These are phyloP conservation scores for Drosophila athabasca DNA, from an alignment of 1,140 invertebrate species.

Conservation along the genomic window DNA sequence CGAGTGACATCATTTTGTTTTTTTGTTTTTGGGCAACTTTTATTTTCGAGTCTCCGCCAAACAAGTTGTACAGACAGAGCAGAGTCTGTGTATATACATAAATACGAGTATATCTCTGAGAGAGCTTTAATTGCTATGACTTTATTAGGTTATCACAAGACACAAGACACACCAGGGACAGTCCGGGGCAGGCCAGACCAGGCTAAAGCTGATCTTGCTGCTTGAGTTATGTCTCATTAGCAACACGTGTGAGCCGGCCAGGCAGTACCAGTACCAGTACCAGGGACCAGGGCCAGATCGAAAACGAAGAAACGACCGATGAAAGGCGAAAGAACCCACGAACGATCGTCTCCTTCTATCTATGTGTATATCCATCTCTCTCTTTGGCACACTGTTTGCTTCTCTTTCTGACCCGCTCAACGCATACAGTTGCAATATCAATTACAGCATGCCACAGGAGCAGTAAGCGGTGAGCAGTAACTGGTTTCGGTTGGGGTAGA, in stretches of 20 bases:
- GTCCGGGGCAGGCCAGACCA: slow-evolving; percentile 6
- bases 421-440: slow-evolving; percentile 78
- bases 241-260: slow-evolving; percentile 66
- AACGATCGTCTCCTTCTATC: slow-evolving; percentile 10
- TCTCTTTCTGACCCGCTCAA: slow-evolving; percentile 40
- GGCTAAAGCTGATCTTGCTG: slow-evolving; percentile 48
- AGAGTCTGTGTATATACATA: too few species aligned
- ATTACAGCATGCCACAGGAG: slow-evolving; percentile 82
- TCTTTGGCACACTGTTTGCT: background rate
- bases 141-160: slow-evolving; percentile 78
- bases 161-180: slow-evolving; percentile 14
- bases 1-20: slow-evolving; percentile 76
- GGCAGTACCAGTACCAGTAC: slow-evolving; percentile 6
- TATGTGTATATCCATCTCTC: background rate
- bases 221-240: slow-evolving; percentile 77
- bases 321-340: slow-evolving; percentile 38
- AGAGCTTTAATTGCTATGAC: slow-evolving; percentile 78
- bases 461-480: slow-evolving; percentile 56
- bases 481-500: slow-evolving; percentile 62
- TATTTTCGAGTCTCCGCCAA: slow-evolving; percentile 42
- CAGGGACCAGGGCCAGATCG: slow-evolving; percentile 17
- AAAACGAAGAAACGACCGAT: slow-evolving; percentile 5
- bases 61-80: slow-evolving; percentile 34
- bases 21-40: slow-evolving; percentile 67
- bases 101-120: slow-evolving; percentile 12